Evolutionary conservation across 2,113 vertebrate genomes (phyloP).

Genomic region (Ovis aries): DNA sequence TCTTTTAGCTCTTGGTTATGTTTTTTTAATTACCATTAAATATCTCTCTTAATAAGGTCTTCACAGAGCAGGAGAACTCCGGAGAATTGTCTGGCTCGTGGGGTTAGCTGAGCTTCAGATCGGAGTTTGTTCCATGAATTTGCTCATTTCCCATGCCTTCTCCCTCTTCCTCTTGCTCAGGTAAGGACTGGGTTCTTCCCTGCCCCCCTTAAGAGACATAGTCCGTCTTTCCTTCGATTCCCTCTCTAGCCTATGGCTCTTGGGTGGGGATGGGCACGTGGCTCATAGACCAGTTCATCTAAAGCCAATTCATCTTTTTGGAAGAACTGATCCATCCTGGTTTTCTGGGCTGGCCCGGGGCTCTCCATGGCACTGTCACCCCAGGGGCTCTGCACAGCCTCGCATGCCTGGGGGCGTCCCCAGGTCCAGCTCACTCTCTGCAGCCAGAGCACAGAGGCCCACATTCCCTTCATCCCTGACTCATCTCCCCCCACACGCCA

Average conservation of each 20-base stretch:
- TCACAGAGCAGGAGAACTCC: not conserved
- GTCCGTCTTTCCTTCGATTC: not conserved
- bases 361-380: not conserved
- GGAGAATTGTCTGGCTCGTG: not conserved
- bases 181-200: not conserved
- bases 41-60: not conserved
- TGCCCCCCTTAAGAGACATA: not conserved
- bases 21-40: not conserved
- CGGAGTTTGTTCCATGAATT: rapidly evolving
- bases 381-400: not conserved
- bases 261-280: rapidly evolving
- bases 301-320: not conserved
- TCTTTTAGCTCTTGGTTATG: not conserved
- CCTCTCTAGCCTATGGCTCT: rapidly evolving
- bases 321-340: not conserved
- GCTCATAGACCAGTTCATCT: not conserved
- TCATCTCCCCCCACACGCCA: rapidly evolving
- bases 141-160: not conserved
- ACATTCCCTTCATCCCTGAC: no score
- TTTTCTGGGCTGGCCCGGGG: not conserved
- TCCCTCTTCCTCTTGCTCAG: no score
- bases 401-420: rapidly evolving
- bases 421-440: not conserved
- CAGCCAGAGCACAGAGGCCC: no score
- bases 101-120: not conserved